Conservation (phyloP, 2,113 vertebrate genomes). For the Numenius arquata region DNA sequence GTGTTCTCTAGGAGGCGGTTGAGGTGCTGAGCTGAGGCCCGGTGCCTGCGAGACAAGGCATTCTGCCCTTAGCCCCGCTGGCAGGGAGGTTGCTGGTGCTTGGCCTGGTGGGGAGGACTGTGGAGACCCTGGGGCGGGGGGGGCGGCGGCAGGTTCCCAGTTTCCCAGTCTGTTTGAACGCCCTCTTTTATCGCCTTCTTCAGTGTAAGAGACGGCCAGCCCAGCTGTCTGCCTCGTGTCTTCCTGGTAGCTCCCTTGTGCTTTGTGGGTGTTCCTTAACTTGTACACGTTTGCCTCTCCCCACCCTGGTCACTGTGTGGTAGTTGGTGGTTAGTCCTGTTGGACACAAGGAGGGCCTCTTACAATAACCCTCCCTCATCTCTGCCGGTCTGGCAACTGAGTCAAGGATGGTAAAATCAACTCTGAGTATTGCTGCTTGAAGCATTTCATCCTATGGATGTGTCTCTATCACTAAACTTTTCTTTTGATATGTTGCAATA, state of each 20-base stretch:
- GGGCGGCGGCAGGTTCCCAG: rapidly evolving
- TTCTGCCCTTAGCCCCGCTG: not conserved
- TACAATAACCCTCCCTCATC: rapidly evolving
- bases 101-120: not conserved
- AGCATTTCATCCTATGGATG: rapidly evolving
- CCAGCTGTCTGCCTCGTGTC: rapidly evolving
- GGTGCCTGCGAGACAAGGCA: rapidly evolving
- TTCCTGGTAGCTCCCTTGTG: not conserved
- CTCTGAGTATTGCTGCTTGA: not conserved
- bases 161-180: rapidly evolving
- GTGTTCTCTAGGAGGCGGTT: rapidly evolving
- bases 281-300: not conserved
- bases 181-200: rapidly evolving
- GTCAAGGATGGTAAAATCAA: not conserved
- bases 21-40: rapidly evolving
- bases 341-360: not conserved
- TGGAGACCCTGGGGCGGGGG: rapidly evolving
- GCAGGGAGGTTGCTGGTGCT: rapidly evolving
- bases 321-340: not conserved
- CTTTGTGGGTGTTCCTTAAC: not conserved
- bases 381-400: too few relatives aligned
- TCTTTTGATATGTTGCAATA: not conserved
- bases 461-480: not conserved
- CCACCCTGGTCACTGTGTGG: rapidly evolving
- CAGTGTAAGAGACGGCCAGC: rapidly evolving